Base-by-base conservation (phyloP, 2,888 invertebrate species). In the Scaptodrosophila latifasciaeformis region DNA sequence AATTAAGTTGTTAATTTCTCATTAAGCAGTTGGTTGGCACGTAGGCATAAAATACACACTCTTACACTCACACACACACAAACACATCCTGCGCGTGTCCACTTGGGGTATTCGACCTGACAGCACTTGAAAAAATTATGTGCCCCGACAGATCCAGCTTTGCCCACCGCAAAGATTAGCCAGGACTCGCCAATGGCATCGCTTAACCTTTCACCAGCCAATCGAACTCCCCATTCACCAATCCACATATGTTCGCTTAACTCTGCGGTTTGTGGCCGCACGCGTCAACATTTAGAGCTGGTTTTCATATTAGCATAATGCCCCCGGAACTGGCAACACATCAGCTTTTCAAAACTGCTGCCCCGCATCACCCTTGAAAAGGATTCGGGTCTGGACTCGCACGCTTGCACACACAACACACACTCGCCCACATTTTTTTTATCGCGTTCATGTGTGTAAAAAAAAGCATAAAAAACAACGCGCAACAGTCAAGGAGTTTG, bases 1-100 rank as follows among this genome's bases (percentile, higher is more conserved):
- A 84, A 84, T 84, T 85, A 84, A 85, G 85, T 84, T 83, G 85
- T 85, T 84, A 84, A 85, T 85, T 84, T 83, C 82, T 83, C 84
- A 84, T 83, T 84, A 84, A 70, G 67, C 81, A 77, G 50, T 62
- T 47, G 64, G 49, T 55, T 49, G 55, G 54, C 81, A 80, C 70
- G 75, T 40, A 40, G 40, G 40, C 40, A 21, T 80, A 70, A 67
- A 54, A 47, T 49, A 62, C 58, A 62, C 62, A 74, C 48, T 43
- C 10, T 18, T 29, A 35, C 34, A 47, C 30, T 39, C 50, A 54
- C 18, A 53, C 45, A 49, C 7, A 21, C 49, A 51, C 47, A 50
- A 5, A 31, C 27, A 51, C 13, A 40, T 24, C n/a, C 10, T 46
- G 31, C 12, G 19, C 4, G 15, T 44, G 45, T 55, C 27, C 46